Base-by-base conservation (phyloP, 1,140 invertebrate genomes). In the Eupeodes corollae region DNA sequence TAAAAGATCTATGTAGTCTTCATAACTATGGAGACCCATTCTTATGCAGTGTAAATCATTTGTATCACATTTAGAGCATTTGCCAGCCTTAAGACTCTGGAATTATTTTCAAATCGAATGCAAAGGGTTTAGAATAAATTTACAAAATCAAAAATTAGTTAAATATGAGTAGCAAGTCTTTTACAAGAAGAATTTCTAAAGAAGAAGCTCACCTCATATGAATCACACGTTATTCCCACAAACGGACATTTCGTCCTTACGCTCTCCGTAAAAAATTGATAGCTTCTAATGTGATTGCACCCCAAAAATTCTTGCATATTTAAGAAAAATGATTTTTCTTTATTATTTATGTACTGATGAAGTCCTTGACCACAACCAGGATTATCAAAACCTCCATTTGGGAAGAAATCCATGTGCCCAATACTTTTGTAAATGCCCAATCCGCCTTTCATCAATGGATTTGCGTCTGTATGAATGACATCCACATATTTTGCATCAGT, bases 331-430 rank as follows among this genome's bases (percentile, higher is more conserved):
- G 72, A 70, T 42, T 76, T 81, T 16, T 79, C 49, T 49, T 44
- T 59, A 37, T 77, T 70, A 33, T 75, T 76, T 38, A 87, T 79
- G 6, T 79, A 80, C 42, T 85, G 75, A 42, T 79, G 70, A 14
- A 86, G 75, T 16, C 79, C 79, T 51, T 81, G 76, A 52, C 79
- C 79, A 59, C 90, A 93, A 1, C 90, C 90, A 0, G 90, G 90
- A 65, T 92, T 90, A 50, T 81, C 78, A 6, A 78, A 75, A 0
- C 90, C 90, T 0, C 88, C 87, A 56, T 93, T 94, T 0, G 89
- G 89, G 65, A 84, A 93, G 69, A 91, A 94, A 67, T 94, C 91
- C 1, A 91, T 79, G 59, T 92, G 88, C 0, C 86, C 89, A 32
- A 86, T 79, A 0, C 83, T 75, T 59, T 90, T 82, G 34, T 74